Evolutionary conservation across 2,113 vertebrate species (phyloP), one percentile per base, ranked within the genome.

Genomic region (Silurus meridionalis): DNA sequence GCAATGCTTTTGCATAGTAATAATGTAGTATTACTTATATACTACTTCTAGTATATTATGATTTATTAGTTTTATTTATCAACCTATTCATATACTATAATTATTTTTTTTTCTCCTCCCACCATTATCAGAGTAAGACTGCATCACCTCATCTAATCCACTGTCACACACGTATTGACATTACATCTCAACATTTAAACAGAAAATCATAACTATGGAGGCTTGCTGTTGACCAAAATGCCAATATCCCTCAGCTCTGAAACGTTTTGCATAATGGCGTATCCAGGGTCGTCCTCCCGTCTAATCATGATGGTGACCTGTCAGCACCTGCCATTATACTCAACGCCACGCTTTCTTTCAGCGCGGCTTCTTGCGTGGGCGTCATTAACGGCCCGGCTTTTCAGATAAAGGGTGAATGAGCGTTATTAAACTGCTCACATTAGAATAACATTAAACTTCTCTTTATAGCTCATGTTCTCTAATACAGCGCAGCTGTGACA

Each of bases 241-340:
- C 63, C 77, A 50, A 85, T 85, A 80, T 71, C 28, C 55, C 53
- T 67, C 58, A 0, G 25, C 63, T 57, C 25, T 19, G 77, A 66
- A 79, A 66, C 6, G 60, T 23, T 15, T 50, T 82, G 71, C 83
- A 77, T 85, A 64, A 85, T 64, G 72, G 58, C 8, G 46, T 66
- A 58, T 79, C 53, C 3, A 14, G 19, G 72, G 84, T 57, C 53
- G n/a, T 69, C 78, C 10, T 28, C 72, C 58, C 8, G n/a, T 11
- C 2, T 60, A 85, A 80, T 86, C 66, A 28, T 53, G 28, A 48
- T 23, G 23, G 78, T 61, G 85, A 81, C 78, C 85, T 25, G 19
- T 71, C 66, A n/a, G 64, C 52, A 78, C 77, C 53, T 69, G 52
- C 57, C 64, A 80, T 86, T 86, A 60, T 86, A 71, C 55, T 6